Base-by-base conservation (phyloP, 2,113 vertebrate genomes). In the Callocephalon fimbriatum region DNA sequence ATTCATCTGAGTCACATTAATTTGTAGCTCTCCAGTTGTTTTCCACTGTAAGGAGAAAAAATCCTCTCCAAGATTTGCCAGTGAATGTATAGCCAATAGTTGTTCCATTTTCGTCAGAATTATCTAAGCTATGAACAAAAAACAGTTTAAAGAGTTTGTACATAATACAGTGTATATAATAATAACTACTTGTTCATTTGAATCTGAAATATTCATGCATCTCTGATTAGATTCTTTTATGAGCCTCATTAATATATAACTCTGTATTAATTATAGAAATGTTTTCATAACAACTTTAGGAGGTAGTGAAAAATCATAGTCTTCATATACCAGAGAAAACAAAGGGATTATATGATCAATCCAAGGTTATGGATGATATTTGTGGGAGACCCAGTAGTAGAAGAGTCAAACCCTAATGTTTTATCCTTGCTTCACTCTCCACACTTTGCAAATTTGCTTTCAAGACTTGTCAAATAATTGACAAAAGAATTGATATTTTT, bases 221-320 rank as follows among this genome's bases (percentile, higher is more conserved):
- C 37, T 86, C 67, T 86, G 45, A 93, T 79, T 66, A 88, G 29
- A 76, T 76, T 76, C 18, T 35, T 11, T 71, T 71, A 86, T 32
- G 23, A 58, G 3, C 4, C 38, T 95, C 50, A 80, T 90, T 63
- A 90, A 70, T 93, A 86, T 26, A 66, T 27, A 88, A 18, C 32
- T 86, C 42, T 83, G 18, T 29, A 90, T 86, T 94, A 93, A 73
- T 88, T 89, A 87, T 14, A 87, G 80, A 91, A 93, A 78, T 54
- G 9, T 71, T 94, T 85, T 86, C 27, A 38, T 65, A 86, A 70
- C 7, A 63, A 2, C 40, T 83, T 88, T 16, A 79, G n/a, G 37
- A 76, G 58, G 6, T 11, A 79, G 18, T 50, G 22, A 86, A 86
- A 91, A 76, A 70, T 83, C 1, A 38, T 32, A n/a, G 6, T 73